These are phyloP conservation scores for Agrochola macilenta DNA, from an alignment of 2,888 invertebrate genomes.

Conservation along the genomic window DNA sequence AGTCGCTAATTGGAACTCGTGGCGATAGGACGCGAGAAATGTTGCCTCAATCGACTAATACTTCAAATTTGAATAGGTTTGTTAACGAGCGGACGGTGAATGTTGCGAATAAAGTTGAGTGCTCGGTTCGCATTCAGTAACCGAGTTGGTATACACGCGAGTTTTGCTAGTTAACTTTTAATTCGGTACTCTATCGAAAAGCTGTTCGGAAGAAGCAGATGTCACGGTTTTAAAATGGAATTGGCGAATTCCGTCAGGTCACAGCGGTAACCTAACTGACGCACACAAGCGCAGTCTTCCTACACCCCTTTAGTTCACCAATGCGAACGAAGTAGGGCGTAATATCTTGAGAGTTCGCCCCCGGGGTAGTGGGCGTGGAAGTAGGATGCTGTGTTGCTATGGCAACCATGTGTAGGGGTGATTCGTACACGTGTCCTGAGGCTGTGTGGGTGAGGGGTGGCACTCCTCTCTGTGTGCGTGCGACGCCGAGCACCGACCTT, in stretches of 20 bases:
- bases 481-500: slow-evolving; percentile 80
- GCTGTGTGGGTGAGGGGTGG: slow-evolving; percentile 80
- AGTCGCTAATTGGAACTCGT: slow-evolving; percentile 90
- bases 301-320: slow-evolving; percentile 90
- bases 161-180: slow-evolving; percentile 71
- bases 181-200: slow-evolving; percentile 68
- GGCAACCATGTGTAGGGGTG: slow-evolving; percentile 90
- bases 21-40: slow-evolving; percentile 88
- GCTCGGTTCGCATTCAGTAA: slow-evolving; percentile 77
- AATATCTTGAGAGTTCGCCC: slow-evolving; percentile 90
- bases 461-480: slow-evolving; percentile 72
- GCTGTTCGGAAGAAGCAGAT: slow-evolving; percentile 66
- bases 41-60: slow-evolving; percentile 89
- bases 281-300: slow-evolving; percentile 81
- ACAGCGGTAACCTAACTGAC: slow-evolving; percentile 76
- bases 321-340: slow-evolving; percentile 89
- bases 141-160: slow-evolving; percentile 62
- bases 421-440: slow-evolving; percentile 78
- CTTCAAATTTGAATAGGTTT: slow-evolving; percentile 89
- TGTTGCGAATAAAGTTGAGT: slow-evolving; percentile 84
- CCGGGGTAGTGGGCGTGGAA: slow-evolving; percentile 91
- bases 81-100: slow-evolving; percentile 88
- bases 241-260: slow-evolving; percentile 79
- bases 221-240: slow-evolving; percentile 72
- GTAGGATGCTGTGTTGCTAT: slow-evolving; percentile 92